phyloP scores from a whole-genome alignment of 1,140 invertebrate genomes.

The Vanessa atalanta region DNA sequence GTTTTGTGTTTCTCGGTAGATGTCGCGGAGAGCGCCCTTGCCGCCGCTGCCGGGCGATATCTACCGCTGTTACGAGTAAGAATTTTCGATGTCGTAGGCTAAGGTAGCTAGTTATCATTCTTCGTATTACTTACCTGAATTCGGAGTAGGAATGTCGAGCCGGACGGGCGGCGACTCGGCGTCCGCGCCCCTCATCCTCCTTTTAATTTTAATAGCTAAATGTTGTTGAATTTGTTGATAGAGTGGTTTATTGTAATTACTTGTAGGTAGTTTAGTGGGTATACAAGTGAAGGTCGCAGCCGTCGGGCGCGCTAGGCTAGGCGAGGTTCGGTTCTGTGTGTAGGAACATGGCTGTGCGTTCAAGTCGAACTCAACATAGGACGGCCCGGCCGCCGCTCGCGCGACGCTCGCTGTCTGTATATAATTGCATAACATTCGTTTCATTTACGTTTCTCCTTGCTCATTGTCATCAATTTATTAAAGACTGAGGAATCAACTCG shows the following conservation, averaged over 20 bases:
- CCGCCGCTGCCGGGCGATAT: not conserved
- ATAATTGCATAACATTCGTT: conserved; percentile 75
- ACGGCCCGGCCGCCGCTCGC: conserved; percentile 26
- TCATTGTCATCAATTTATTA: conserved; percentile 81
- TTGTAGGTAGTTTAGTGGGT: conserved; percentile 68
- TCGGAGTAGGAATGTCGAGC: conserved; percentile 38
- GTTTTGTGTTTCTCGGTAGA: not conserved
- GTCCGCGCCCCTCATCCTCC: conserved; percentile 54
- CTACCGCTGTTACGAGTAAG: conserved; percentile 44
- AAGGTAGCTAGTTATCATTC: conserved; percentile 71
- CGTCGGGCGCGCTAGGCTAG: conserved; percentile 52
- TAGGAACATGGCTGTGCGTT: conserved; percentile 69
- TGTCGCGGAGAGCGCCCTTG: not conserved
- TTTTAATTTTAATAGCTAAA: conserved; percentile 78
- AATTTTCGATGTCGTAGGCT: conserved; percentile 68
- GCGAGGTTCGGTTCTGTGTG: conserved; percentile 40
- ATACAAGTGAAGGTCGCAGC: conserved; percentile 62
- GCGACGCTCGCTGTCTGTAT: conserved; percentile 65
- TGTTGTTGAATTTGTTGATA: conserved; percentile 79
- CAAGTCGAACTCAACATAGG: conserved; percentile 64
- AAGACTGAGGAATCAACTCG: conserved; percentile 80
- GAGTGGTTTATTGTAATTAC: conserved; percentile 74
- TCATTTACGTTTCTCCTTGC: conserved; percentile 78
- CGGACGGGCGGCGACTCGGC: conserved; percentile 38
- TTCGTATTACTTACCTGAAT: conserved; percentile 44